These are phyloP conservation scores for Poeciliopsis occidentalis DNA, from an alignment of 2,113 vertebrate species.

Conservation along the genomic window DNA sequence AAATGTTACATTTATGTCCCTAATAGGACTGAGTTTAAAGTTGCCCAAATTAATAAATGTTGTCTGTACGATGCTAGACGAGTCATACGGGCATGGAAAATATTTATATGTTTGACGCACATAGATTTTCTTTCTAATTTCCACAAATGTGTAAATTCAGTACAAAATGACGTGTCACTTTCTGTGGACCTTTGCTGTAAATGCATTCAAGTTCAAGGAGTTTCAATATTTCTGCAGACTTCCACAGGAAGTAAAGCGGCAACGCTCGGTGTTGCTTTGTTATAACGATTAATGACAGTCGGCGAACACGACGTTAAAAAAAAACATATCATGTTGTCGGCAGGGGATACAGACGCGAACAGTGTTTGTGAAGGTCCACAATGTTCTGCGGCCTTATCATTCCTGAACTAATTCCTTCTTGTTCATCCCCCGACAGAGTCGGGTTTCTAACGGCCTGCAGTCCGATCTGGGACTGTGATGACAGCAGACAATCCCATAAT, in stretches of 20 bases:
- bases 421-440: constrained; percentile 68
- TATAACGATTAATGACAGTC: constrained; percentile 63
- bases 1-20: too few relatives aligned
- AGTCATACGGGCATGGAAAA: background rate
- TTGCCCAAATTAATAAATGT: background rate
- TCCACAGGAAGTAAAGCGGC: constrained; percentile 8
- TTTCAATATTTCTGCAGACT: background rate
- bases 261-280: constrained; percentile 38
- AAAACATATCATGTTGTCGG: constrained; percentile 67
- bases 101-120: background rate
- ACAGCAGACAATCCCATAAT: constrained; percentile 61
- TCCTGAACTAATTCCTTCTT: constrained; percentile 73
- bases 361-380: constrained; percentile 67
- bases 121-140: background rate
- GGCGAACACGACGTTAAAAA: constrained; percentile 65
- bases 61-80: background rate
- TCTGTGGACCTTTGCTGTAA: constrained; percentile 26
- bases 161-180: constrained; percentile 19
- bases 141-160: constrained; percentile 6
- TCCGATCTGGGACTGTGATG: constrained; percentile 54
- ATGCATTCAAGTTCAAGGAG: constrained; percentile 22
- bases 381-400: constrained; percentile 70
- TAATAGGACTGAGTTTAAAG: background rate
- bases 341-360: constrained; percentile 52
- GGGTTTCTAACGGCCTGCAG: constrained; percentile 58